phyloP scores from a whole-genome alignment of 2,113 vertebrate species.

The Leptobrachium ailaonicum region DNA sequence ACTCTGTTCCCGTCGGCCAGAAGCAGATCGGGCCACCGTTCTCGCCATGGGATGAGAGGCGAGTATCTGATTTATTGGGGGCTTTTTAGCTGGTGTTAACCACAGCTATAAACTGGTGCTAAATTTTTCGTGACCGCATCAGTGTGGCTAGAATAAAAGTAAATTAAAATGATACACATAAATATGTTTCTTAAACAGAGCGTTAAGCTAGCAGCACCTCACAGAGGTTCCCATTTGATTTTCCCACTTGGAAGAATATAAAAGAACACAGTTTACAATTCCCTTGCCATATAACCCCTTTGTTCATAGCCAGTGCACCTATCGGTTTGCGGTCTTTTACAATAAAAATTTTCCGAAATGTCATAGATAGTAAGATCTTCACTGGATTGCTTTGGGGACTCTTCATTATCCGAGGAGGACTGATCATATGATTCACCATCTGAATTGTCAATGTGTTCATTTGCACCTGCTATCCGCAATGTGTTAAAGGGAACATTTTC shows the following conservation, averaged over 20 bases:
- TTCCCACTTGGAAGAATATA: too few relatives aligned
- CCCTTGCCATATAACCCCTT: constrained; percentile 13
- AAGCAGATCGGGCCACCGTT: too few relatives aligned
- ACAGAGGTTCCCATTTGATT: background rate
- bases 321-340: background rate
- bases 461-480: background rate
- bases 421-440: background rate
- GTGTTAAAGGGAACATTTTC: constrained; percentile 5
- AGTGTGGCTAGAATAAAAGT: too few relatives aligned
- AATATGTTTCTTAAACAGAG: background rate
- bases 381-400: background rate
- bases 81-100: too few relatives aligned
- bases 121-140: too few relatives aligned
- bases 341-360: background rate
- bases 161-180: background rate
- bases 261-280: background rate
- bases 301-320: constrained; percentile 9
- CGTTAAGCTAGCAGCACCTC: background rate
- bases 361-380: background rate
- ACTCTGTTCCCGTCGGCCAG: too few relatives aligned
- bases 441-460: background rate
- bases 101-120: too few relatives aligned
- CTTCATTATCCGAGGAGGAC: background rate
- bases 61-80: too few relatives aligned
- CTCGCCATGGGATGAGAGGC: too few relatives aligned